Evolutionary conservation across 2,113 vertebrate species (phyloP).

Genomic region (Rhombomys opimus): DNA sequence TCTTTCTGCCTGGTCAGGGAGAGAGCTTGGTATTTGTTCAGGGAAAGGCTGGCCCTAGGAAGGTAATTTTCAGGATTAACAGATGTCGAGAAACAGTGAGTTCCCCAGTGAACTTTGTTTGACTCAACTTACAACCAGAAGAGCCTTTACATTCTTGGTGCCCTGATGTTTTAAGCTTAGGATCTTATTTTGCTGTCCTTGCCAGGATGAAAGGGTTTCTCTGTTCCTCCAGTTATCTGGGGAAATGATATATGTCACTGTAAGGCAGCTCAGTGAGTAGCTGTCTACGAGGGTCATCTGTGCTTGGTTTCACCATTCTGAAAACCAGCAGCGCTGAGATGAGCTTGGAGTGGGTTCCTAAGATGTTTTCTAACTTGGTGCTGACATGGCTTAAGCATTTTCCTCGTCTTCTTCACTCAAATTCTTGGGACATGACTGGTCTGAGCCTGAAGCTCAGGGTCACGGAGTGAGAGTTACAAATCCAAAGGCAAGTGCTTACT

Average conservation of each 20-base stretch:
- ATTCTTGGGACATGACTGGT: background rate
- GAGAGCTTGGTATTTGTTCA: background rate
- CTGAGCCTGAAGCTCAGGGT: background rate
- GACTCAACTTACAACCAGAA: background rate
- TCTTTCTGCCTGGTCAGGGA: background rate
- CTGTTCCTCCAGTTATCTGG: background rate
- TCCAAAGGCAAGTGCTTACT: background rate
- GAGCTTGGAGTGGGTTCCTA: background rate
- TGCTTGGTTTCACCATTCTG: background rate
- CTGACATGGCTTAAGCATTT: background rate
- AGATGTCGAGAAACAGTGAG: no score
- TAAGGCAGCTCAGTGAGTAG: no score
- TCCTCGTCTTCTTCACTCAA: background rate
- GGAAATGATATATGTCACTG: background rate
- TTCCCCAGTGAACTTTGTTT: background rate
- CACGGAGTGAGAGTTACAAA: background rate
- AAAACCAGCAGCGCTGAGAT: background rate
- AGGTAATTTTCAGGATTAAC: background rate
- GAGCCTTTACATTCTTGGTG: background rate
- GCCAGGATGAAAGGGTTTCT: background rate
- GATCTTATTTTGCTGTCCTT: background rate
- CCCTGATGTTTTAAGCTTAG: background rate
- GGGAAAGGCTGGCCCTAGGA: background rate
- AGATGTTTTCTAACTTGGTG: background rate
- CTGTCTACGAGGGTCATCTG: background rate